phyloP scores from a whole-genome alignment of 2,888 invertebrate species.

The Andricus curvator region DNA sequence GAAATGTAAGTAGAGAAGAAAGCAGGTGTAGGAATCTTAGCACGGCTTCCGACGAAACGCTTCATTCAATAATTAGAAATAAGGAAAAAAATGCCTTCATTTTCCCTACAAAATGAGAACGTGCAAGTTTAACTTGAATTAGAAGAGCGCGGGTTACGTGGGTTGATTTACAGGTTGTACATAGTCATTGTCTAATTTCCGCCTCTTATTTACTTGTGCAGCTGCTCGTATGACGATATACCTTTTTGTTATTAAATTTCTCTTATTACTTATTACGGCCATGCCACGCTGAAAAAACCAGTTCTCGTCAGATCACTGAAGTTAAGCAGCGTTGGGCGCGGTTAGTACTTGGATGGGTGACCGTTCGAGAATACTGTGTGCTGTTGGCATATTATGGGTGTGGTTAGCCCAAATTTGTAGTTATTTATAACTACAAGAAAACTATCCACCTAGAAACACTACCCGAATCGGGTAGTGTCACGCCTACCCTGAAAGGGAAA shows the following conservation, averaged over 20 bases:
- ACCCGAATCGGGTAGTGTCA: too few species aligned
- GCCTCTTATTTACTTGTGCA: slow-evolving; percentile 18
- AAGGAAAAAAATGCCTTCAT: slow-evolving; percentile 19
- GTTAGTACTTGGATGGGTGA: too few species aligned
- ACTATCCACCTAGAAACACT: too few species aligned
- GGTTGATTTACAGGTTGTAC: neutral
- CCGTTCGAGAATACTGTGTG: too few species aligned
- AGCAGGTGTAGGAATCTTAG: slow-evolving; percentile 47
- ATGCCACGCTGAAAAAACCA: too few species aligned
- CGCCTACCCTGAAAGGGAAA: too few species aligned
- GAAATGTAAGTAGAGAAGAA: slow-evolving; percentile 47
- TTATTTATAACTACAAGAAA: too few species aligned
- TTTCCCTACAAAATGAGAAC: slow-evolving; percentile 45
- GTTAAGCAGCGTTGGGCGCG: too few species aligned
- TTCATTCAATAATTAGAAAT: slow-evolving; percentile 35
- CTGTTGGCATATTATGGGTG: too few species aligned
- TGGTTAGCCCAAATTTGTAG: too few species aligned
- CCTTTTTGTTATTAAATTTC: slow-evolving; percentile 10
- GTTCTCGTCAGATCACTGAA: too few species aligned
- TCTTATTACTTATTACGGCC: too few species aligned
- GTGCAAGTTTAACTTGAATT: slow-evolving; percentile 40
- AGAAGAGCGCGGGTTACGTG: neutral
- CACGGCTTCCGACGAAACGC: slow-evolving; percentile 47
- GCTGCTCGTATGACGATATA: slow-evolving; percentile 4
- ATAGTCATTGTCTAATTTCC: slow-evolving; percentile 25